Base-by-base conservation (phyloP, 2,113 vertebrate species). In the Piaya cayana region DNA sequence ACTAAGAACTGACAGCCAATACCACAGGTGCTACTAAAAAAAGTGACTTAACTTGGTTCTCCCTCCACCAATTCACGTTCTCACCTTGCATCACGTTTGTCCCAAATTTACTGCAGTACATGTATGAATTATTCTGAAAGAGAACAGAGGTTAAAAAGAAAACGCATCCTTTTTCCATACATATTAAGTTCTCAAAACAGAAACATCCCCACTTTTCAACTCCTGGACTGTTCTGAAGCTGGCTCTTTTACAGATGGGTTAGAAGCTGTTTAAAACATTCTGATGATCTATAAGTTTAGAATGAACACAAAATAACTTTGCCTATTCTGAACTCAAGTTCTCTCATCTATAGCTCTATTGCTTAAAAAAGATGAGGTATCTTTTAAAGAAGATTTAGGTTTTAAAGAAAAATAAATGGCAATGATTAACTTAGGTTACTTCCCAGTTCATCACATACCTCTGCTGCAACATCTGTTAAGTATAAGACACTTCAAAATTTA, bases 351-450 rank as follows among this genome's bases (percentile, higher is more conserved):
- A 77, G 63, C 39, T 88, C 60, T 95, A 94, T 91, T 97, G 80
- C 82, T 79, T 71, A 94, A 91, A 96, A 96, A 92, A 85, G 90
- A 90, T 97, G 96, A 97, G 97, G 97, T 97, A 97, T 97, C 88
- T 76, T 71, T 95, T 60, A 86, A 63, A 92, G 59, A 91, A 92
- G 93, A 93, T 88, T 94, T 97, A 91, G 50, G 86, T 68, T 45
- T 82, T 80, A 95, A 94, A 89, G 92, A 92, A 95, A 93, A 77
- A 93, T 91, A 96, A 96, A 93, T 92, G 90, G 96, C 95, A 93
- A 74, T 78, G 42, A 84, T 95, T 83, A 96, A 95, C 92, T 69
- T 89, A 90, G 90, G 81, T 81, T 45, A 85, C 21, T 76, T 76
- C 93, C 55, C 65, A 88, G 65, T 82, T 64, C 22, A 76, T 56